Conservation (phyloP, 1,140 invertebrate species). For the Pachypsylla venusta region DNA sequence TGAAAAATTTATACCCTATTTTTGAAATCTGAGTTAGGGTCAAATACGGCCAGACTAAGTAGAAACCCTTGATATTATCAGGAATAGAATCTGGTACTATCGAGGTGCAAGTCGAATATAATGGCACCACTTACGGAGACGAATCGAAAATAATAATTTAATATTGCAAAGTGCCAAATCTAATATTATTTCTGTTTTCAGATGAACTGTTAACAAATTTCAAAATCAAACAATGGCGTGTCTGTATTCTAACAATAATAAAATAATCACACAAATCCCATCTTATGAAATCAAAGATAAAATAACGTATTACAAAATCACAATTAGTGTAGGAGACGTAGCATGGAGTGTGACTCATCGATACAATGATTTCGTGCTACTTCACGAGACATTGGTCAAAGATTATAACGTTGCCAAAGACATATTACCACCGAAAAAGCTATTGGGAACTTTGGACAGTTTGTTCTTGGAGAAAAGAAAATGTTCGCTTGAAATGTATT, state of each 20-base stretch:
- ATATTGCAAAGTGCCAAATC: too few species aligned
- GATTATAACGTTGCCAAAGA: constrained; percentile 68
- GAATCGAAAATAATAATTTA: too few species aligned
- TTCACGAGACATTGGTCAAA: constrained; percentile 63
- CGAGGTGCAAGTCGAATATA: too few species aligned
- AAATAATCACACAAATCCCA: constrained; percentile 45
- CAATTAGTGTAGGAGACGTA: constrained; percentile 47
- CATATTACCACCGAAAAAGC: constrained; percentile 77
- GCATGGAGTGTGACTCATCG: constrained; percentile 69
- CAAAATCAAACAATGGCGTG: too few species aligned
- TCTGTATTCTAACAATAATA: constrained; percentile 38
- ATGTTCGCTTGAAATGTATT: constrained; percentile 59
- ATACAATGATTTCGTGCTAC: constrained; percentile 75
- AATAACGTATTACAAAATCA: constrained; percentile 50
- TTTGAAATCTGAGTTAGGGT: too few species aligned
- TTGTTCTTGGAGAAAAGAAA: constrained; percentile 72
- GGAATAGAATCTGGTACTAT: too few species aligned
- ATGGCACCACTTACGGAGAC: too few species aligned
- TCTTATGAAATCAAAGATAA: constrained; percentile 36
- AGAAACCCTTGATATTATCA: too few species aligned
- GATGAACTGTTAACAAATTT: too few species aligned
- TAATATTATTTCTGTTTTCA: too few species aligned
- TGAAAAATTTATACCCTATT: too few species aligned
- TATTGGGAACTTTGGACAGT: constrained; percentile 62
- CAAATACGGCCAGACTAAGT: too few species aligned